Evolutionary conservation across 2,797 vertebrate species (phyloP).

Genomic region (Melanotaenia pygmaea): DNA sequence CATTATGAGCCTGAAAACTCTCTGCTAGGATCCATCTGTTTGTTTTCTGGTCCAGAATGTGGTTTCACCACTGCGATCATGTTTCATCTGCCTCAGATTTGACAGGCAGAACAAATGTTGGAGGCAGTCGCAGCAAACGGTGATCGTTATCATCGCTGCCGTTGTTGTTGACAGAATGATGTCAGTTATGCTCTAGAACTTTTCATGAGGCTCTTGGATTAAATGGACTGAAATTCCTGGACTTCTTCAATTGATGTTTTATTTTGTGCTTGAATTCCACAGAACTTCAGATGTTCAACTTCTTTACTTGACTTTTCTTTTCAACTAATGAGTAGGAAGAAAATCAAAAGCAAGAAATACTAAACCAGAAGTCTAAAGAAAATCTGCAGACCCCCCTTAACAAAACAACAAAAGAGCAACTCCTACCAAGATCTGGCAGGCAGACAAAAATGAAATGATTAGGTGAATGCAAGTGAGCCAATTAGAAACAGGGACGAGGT

Average conservation of each 20-base stretch:
- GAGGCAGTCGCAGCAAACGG: constrained; percentile 22
- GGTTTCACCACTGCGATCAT: background rate
- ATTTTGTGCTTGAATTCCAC: too few species aligned
- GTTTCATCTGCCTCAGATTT: constrained; percentile 5
- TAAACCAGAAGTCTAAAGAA: background rate
- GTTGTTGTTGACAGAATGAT: constrained; percentile 20
- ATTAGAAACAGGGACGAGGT: background rate
- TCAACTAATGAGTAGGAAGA: too few species aligned
- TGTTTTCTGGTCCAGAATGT: background rate
- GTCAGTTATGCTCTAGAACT: background rate
- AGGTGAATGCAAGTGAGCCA: background rate
- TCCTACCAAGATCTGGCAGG: too few species aligned
- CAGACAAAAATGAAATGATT: too few species aligned
- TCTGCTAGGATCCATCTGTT: background rate
- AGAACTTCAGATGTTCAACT: too few species aligned
- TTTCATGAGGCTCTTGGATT: too few species aligned
- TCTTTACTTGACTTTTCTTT: too few species aligned
- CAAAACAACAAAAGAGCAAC: too few species aligned
- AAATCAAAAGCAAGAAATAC: too few species aligned
- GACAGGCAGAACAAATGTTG: constrained; percentile 34
- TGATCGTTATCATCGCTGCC: background rate
- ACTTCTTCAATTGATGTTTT: too few species aligned
- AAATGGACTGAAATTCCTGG: too few species aligned
- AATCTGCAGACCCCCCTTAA: background rate
- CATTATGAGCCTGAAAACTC: background rate